Base-by-base conservation (phyloP, 2,888 invertebrate genomes). In the Incurvaria masculella region DNA sequence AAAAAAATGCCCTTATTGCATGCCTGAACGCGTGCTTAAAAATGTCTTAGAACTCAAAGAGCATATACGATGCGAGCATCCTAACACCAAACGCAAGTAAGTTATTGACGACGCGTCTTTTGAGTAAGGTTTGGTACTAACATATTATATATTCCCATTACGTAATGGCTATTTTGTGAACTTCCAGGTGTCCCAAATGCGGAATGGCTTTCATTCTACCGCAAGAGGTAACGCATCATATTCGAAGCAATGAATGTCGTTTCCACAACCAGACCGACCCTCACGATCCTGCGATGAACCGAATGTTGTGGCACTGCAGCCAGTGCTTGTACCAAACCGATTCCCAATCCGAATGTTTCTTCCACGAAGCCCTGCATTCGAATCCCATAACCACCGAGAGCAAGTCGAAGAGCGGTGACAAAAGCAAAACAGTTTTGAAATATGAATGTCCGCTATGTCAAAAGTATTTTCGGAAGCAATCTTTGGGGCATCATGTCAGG, bases 201-300 rank as follows among this genome's bases (percentile, higher is more conserved):
- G 90, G 88, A 0, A 70, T 79, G 62, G 69, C 75, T 11, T 91
- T 91, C 61, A 79, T 83, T 1, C 71, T 89, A 0, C 79, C 87
- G 1, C 91, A 91, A 74, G 89, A 90, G 60, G 81, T 91, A 11
- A 83, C 87, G 0, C 81, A 82, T 11, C 92, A 92, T 61, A 78
- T 86, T n/a, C 74, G 84, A 49, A 72, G 75, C 51, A 84, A 83
- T 51, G 72, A 79, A 2, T 89, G 83, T 62, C 74, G 69, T 33
- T 79, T 80, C 52, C 60, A 63, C 41, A 53, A 56, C 20, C 44
- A 21, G 4, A 23, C 27, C 11, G 21, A 46, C 11, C 6, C 10
- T 23, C 55, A 61, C 0, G 56, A 59, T 6, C 52, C 59, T 1
- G 55, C 60, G 5, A 61, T 52, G 45, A 59, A 66, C 1, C 62